Evolutionary conservation across 2,888 invertebrate genomes (phyloP).

Genomic region (Camptogramma bilineatum): DNA sequence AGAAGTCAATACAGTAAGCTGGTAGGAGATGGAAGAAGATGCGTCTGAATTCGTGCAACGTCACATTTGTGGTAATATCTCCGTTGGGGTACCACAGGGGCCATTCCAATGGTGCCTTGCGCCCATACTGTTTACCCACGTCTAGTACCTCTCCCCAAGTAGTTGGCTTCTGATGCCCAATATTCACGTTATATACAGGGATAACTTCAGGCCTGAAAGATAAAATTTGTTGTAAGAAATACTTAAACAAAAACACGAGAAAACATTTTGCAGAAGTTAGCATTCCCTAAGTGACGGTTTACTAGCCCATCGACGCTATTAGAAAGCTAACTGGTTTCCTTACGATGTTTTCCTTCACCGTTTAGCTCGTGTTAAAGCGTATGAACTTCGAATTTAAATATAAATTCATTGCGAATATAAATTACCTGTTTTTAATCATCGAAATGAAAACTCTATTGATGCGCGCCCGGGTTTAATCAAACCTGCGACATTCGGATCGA

Average conservation of each 20-base stretch:
- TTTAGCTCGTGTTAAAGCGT: too few relatives aligned
- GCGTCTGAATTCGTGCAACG: conserved; percentile 88
- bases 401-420: too few relatives aligned
- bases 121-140: conserved; percentile 87
- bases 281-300: too few relatives aligned
- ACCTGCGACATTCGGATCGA: too few relatives aligned
- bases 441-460: too few relatives aligned
- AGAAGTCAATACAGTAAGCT: conserved; percentile 91
- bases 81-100: conserved; percentile 95
- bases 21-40: conserved; percentile 91
- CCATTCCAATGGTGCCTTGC: conserved; percentile 91
- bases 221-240: conserved; percentile 33
- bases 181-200: conserved; percentile 95
- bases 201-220: conserved; percentile 74
- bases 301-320: too few relatives aligned
- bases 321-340: too few relatives aligned
- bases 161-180: conserved; percentile 91
- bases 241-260: background rate
- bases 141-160: conserved; percentile 94
- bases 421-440: too few relatives aligned
- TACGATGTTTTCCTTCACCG: too few relatives aligned
- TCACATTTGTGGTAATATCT: conserved; percentile 88
- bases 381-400: too few relatives aligned
- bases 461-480: too few relatives aligned
- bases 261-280: too few relatives aligned